Base-by-base conservation (phyloP, 2,888 invertebrate species). In the Tinea trinotella region DNA sequence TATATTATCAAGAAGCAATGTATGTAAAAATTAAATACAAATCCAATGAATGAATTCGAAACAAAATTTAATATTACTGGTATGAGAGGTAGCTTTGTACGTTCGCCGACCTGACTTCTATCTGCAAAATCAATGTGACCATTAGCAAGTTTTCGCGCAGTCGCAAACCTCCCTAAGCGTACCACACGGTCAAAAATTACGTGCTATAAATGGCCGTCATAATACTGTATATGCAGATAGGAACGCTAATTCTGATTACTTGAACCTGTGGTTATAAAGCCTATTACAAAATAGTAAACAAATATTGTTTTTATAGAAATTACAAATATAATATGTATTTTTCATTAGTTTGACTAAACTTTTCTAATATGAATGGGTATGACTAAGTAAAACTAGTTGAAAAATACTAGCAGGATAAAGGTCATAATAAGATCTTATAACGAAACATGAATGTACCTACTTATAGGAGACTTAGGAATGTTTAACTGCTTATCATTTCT, bases 61-160 rank as follows among this genome's bases (percentile, higher is more conserved):
- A 24, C 24, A 2, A n/a, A 24, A 24, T 50, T 50, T 50, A 50
- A 57, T 63, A 62, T 62, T 68, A 62, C 62, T 61, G 64, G 66
- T 67, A 66, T 63, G 62, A 65, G 71, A 72, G 78, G 80, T 78
- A 74, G 76, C 74, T 77, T 77, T 72, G 77, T 73, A 70, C 72
- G 72, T 74, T 73, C 55, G 24, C 76, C 79, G 78, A 83, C 83
- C 82, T 82, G 82, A 76, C 79, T 80, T 78, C 82, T 83, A 85
- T 85, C 84, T 84, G 84, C 85, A 85, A 85, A 85, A 85, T 85
- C 85, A 85, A 85, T 85, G 85, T 83, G 83, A 65, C 82, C 69
- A 85, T 85, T 84, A 85, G 83, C 83, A 79, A 82, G 81, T 79
- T 79, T 75, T 79, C 84, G 85, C 85, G 85, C 84, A 84, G 84